Base-by-base conservation (phyloP, 2,797 vertebrate species). In the Tokudaia tokunoshimensis region DNA sequence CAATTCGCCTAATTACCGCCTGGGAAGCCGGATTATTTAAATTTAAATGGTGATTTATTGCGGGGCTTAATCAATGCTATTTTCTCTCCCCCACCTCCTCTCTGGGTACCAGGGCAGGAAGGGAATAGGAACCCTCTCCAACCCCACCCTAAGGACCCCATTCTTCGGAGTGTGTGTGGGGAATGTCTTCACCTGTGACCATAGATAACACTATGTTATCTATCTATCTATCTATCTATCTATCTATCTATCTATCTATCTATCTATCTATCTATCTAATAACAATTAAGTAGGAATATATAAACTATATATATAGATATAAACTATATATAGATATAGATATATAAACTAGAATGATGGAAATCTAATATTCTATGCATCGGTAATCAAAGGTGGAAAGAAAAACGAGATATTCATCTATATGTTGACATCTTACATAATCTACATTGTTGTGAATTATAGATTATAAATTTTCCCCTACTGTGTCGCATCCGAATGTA, bases 1-100 rank as follows among this genome's bases (percentile, higher is more conserved):
- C 99, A 99, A 99, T 99, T 99, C 99, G 98, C 98, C 98, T 99
- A 99, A 99, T 99, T 99, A 99, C 99, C 99, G 99, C 98, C 98
- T 98, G 98, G 98, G 98, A 98, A 98, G 99, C 99, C 72, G 96
- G 94, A 97, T 99, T 98, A 98, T 99, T 98, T 98, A 98, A 98
- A 99, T 99, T 98, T 98, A 97, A 98, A 98, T 98, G 97, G 97
- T 97, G 98, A 98, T 98, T 98, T 98, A 98, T 98, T 97, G 98
- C 97, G 75, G 95, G 96, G 26, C 78, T 98, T 98, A 98, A 98
- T 98, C 97, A 98, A 98, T 98, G 98, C 98, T 98, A 97, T 97
- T 98, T 97, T 97, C 96, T 97, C 91, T 91, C 94, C 91, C 87
- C 19, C 55, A 55, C 85, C 85, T 61, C 74, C 63, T 61, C 91